Conservation (phyloP, 2,797 vertebrate species). For the Syndactyla subalaris region DNA sequence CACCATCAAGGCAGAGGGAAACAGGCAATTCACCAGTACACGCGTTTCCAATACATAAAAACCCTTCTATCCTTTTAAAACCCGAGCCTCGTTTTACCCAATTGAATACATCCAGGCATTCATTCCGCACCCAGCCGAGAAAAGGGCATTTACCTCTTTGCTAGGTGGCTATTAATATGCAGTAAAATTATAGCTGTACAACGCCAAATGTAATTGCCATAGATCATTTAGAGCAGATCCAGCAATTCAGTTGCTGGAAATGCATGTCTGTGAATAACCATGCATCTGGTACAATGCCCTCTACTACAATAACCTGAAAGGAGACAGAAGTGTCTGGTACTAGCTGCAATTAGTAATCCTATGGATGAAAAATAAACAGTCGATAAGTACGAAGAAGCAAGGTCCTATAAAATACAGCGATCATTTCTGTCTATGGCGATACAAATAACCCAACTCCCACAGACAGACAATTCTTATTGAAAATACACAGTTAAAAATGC, state of each 20-base stretch:
- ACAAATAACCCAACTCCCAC: slow-evolving; percentile 19
- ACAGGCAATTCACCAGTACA: background rate
- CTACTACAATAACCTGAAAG: slow-evolving; percentile 57
- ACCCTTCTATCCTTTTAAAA: background rate
- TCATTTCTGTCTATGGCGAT: background rate
- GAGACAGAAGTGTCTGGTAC: slow-evolving; percentile 38
- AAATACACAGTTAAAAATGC: background rate
- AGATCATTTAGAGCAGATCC: slow-evolving; percentile 68
- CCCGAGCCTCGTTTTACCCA: background rate
- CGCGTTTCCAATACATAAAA: background rate
- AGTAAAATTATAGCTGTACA: slow-evolving; percentile 74
- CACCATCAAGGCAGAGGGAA: slow-evolving; percentile 15
- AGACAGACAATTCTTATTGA: background rate
- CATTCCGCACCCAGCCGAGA: slow-evolving; percentile 47
- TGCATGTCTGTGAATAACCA: slow-evolving; percentile 45
- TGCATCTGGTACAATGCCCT: slow-evolving; percentile 48
- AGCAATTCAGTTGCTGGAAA: slow-evolving; percentile 68
- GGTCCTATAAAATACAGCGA: background rate
- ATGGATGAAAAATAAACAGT: slow-evolving; percentile 59
- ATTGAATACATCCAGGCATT: slow-evolving; percentile 4
- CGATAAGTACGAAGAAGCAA: slow-evolving; percentile 36
- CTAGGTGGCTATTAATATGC: slow-evolving; percentile 74
- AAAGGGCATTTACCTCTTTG: slow-evolving; percentile 69
- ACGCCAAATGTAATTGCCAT: slow-evolving; percentile 63
- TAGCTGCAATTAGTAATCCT: slow-evolving; percentile 56